Evolutionary conservation across 2,797 vertebrate genomes (phyloP).

Genomic region (Falco berigora): DNA sequence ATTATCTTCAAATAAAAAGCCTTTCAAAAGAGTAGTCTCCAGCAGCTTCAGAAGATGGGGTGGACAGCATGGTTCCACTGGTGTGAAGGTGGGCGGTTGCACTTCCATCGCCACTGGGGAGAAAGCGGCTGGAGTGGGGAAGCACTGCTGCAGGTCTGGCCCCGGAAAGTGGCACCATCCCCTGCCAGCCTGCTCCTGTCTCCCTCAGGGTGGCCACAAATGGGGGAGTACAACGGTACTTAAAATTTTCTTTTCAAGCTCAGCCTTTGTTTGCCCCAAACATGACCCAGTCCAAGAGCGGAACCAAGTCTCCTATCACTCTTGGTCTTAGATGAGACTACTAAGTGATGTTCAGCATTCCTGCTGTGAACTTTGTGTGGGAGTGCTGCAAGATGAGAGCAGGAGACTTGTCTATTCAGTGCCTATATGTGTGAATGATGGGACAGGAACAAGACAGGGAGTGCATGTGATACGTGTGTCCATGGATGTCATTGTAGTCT

Average conservation of each 20-base stretch:
- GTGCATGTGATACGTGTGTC: rapidly evolving
- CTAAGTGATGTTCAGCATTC: background rate
- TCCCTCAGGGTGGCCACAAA: background rate
- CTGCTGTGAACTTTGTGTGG: background rate
- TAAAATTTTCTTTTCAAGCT: background rate
- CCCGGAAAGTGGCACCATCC: rapidly evolving
- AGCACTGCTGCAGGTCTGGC: rapidly evolving
- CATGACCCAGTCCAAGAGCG: background rate
- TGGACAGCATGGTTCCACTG: background rate
- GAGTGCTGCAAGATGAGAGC: background rate
- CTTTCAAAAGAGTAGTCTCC: background rate
- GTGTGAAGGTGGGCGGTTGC: background rate
- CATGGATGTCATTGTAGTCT: background rate
- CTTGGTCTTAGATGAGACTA: background rate
- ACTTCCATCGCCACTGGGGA: background rate
- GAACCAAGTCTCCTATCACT: background rate
- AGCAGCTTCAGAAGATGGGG: background rate
- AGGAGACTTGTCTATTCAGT: background rate
- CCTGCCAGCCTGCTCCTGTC: background rate
- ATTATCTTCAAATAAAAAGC: background rate
- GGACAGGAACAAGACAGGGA: background rate
- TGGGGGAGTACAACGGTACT: background rate
- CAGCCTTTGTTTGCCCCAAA: background rate
- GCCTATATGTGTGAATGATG: background rate
- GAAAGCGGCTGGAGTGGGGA: background rate